Percentiles rank a stretch among this genome's conserved stretches.
phyloP scores from a whole-genome alignment of 2,113 vertebrate species.

The Tragelaphus imberbis region DNA sequence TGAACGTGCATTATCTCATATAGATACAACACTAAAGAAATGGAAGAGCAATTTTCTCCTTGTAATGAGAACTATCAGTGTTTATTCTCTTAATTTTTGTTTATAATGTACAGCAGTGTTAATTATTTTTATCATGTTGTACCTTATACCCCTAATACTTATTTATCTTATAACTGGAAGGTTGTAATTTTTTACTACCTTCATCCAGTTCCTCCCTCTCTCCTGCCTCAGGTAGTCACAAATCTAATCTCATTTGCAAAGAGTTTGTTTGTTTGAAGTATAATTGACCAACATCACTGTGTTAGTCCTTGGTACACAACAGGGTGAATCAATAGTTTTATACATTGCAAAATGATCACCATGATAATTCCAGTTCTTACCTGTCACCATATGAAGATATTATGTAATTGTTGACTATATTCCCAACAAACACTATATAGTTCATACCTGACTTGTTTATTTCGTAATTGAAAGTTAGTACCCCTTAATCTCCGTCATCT shows the following conservation, averaged over 20 bases:
- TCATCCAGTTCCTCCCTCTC: background rate
- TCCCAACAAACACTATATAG: background rate
- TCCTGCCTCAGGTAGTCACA: background rate
- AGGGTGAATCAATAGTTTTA: background rate
- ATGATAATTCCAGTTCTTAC: background rate
- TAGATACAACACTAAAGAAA: background rate
- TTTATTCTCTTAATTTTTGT: background rate
- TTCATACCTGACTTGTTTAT: background rate
- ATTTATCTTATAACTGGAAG: background rate
- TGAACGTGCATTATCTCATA: background rate
- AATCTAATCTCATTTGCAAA: background rate
- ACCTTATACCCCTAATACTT: background rate
- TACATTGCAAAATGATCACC: background rate
- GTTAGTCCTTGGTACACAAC: background rate
- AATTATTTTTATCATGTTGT: background rate
- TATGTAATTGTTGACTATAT: background rate
- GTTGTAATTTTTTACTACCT: background rate
- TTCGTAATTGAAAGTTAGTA: background rate
- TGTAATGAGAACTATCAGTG: background rate
- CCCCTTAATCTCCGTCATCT: background rate
- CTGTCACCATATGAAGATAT: background rate
- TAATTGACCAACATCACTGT: background rate
- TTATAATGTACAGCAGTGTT: background rate
- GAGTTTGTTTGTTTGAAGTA: background rate
- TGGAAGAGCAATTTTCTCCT: background rate